These are phyloP conservation scores for Mustela lutreola DNA, from an alignment of 2,113 vertebrate genomes.

Conservation along the genomic window DNA sequence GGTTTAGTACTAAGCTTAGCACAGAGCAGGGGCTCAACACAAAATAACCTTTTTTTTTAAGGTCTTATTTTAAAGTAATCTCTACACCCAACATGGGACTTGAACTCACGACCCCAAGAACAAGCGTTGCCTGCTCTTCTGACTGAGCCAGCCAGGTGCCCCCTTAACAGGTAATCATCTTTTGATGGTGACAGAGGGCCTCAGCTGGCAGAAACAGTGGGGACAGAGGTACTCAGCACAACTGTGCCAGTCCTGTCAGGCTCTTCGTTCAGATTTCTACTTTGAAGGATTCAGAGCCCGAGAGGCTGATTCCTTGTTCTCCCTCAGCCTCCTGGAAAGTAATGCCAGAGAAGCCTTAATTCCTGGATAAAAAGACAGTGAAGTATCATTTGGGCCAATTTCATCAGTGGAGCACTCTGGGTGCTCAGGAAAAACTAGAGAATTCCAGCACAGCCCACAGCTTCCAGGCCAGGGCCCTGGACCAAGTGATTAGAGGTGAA, in stretches of 20 bases:
- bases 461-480: neutral
- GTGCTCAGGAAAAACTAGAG: neutral
- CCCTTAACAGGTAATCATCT: neutral
- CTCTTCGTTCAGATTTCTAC: neutral
- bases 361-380: neutral
- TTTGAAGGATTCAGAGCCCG: neutral
- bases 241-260: fast-evolving
- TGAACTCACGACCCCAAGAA: neutral
- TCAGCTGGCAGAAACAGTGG: neutral
- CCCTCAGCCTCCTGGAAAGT: neutral
- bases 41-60: neutral
- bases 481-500: neutral
- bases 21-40: neutral
- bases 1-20: neutral
- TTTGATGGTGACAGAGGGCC: neutral
- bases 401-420: neutral
- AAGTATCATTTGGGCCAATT: neutral
- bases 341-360: neutral
- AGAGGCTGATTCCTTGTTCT: neutral
- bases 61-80: neutral
- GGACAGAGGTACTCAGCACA: neutral
- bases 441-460: neutral
- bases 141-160: neutral
- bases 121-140: neutral
- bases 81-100: neutral